Conservation (phyloP, 2,888 invertebrate species). For the Embidobia sp. region DNA sequence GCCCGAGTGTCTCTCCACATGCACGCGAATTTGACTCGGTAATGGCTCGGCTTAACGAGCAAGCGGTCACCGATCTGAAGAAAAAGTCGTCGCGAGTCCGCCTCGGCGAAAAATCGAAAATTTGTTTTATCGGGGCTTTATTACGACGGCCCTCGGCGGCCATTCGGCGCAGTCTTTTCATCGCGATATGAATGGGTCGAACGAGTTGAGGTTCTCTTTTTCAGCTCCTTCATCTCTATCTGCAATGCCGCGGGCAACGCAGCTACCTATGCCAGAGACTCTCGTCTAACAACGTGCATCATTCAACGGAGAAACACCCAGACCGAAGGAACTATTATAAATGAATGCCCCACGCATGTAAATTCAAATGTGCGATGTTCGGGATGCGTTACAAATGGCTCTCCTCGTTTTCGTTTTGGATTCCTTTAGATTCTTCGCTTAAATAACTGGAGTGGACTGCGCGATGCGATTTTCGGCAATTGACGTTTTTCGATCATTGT, state of each 20-base stretch:
- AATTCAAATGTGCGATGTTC: conserved; percentile 38
- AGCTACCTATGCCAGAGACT: conserved; percentile 51
- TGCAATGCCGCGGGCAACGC: conserved; percentile 49
- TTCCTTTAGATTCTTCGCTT: neutral
- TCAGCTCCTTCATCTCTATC: conserved; percentile 65
- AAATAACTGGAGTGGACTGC: conserved; percentile 6
- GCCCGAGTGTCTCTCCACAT: conserved; percentile 48
- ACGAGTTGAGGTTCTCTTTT: conserved; percentile 79
- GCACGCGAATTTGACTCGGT: conserved; percentile 57
- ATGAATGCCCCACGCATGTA: conserved; percentile 50
- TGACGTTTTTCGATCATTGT: neutral
- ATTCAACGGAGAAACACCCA: conserved; percentile 48
- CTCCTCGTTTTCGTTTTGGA: neutral
- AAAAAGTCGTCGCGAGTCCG: too few species aligned
- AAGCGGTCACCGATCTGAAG: conserved; percentile 36
- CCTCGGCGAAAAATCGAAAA: conserved; percentile 30
- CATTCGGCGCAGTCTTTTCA: conserved; percentile 79
- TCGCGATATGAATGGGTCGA: conserved; percentile 79
- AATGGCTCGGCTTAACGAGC: conserved; percentile 52
- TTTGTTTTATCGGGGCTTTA: conserved; percentile 62
- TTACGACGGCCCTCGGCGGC: conserved; percentile 80
- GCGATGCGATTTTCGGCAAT: neutral
- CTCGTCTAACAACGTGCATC: conserved; percentile 54
- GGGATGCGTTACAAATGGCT: conserved; percentile 24
- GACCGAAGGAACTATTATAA: conserved; percentile 46